A percentile compares a stretch with the other conserved stretches of the same genome.
phyloP scores from a whole-genome alignment of 2,113 vertebrate species.

The Vimba vimba region DNA sequence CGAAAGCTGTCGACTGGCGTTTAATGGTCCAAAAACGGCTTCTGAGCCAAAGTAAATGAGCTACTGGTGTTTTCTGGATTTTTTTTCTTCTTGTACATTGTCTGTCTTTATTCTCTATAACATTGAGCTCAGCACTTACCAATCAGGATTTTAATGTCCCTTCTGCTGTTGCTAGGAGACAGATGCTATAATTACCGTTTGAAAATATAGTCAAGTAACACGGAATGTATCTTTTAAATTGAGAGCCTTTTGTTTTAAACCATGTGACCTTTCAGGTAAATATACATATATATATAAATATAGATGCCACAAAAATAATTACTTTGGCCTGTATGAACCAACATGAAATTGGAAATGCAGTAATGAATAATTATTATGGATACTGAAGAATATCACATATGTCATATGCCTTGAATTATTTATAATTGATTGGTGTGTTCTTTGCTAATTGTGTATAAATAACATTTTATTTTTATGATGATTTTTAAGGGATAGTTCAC shows the following conservation, averaged over 20 bases:
- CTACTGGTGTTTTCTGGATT: slow-evolving; percentile 2
- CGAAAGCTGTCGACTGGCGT: slow-evolving; percentile 71
- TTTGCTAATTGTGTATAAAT: background rate
- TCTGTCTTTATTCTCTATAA: slow-evolving; percentile 64
- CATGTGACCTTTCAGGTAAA: slow-evolving; percentile 5
- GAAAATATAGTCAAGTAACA: slow-evolving; percentile 73
- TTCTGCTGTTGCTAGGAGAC: slow-evolving; percentile 80
- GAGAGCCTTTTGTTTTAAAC: slow-evolving; percentile 45
- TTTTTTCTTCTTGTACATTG: background rate
- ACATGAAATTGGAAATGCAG: background rate
- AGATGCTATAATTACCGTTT: slow-evolving; percentile 73
- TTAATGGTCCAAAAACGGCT: slow-evolving; percentile 58
- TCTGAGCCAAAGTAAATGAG: slow-evolving; percentile 33
- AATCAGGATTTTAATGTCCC: slow-evolving; percentile 73
- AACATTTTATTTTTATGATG: background rate
- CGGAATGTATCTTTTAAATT: slow-evolving; percentile 68
- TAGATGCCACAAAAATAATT: background rate
- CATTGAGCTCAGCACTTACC: slow-evolving; percentile 67
- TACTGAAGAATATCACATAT: too few species aligned
- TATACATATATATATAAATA: background rate
- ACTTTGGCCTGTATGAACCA: background rate
- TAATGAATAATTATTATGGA: too few species aligned
- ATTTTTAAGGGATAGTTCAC: too few species aligned
- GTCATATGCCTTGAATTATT: too few species aligned
- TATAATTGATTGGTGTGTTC: background rate